These are phyloP conservation scores for Tapirus terrestris DNA, from an alignment of 2,113 vertebrate species.

Conservation along the genomic window DNA sequence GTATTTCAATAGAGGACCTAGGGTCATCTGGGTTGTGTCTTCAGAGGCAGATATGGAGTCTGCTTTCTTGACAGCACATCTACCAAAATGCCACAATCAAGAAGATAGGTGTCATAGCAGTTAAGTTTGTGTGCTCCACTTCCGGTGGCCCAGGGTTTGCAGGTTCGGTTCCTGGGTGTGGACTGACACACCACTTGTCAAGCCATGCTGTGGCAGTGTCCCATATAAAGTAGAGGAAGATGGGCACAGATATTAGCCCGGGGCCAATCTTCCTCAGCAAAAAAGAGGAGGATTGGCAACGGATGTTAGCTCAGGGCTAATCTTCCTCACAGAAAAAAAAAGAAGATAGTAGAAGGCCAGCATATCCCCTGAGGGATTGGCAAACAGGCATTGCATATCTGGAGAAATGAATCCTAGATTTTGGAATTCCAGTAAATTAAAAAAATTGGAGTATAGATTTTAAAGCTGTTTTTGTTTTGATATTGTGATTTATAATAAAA, in stretches of 20 bases:
- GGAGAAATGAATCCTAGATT: neutral
- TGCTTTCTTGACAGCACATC: neutral
- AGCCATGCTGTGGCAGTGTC: too few species aligned
- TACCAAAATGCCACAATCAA: neutral
- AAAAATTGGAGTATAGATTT: neutral
- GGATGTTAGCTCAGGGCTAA: too few species aligned
- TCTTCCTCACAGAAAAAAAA: too few species aligned
- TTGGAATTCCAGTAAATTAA: neutral
- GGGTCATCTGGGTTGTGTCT: neutral
- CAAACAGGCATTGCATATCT: neutral
- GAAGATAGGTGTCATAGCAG: neutral
- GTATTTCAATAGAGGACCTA: neutral
- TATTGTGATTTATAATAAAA: too few species aligned
- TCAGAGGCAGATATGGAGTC: neutral
- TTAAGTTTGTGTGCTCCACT: too few species aligned
- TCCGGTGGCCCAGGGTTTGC: too few species aligned
- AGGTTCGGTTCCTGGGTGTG: too few species aligned
- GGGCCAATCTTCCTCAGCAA: too few species aligned
- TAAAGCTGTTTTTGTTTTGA: constrained; percentile 15
- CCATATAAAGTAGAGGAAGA: too few species aligned
- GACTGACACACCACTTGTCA: too few species aligned
- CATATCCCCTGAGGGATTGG: neutral
- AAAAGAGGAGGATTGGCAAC: too few species aligned
- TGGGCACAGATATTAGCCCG: too few species aligned
- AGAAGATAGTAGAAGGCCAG: neutral